Evolutionary conservation across 2,888 invertebrate genomes (phyloP).

Genomic region (Perizoma affinitatum): DNA sequence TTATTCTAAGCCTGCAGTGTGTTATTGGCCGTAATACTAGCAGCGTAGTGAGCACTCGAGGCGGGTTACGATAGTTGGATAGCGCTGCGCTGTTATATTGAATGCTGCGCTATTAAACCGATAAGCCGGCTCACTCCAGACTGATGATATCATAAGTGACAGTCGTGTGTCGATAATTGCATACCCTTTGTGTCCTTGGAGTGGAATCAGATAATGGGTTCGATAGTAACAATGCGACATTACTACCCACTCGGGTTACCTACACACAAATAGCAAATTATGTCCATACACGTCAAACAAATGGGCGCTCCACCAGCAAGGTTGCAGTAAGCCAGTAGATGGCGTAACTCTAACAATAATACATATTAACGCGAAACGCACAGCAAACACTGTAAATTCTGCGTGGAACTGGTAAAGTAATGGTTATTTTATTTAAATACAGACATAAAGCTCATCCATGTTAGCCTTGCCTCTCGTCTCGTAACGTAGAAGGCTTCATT

Average conservation of each 20-base stretch:
- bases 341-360: slow-evolving; percentile 57
- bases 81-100: slow-evolving; percentile 50
- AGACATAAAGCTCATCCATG: slow-evolving; percentile 41
- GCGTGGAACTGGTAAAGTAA: slow-evolving; percentile 38
- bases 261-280: slow-evolving; percentile 71
- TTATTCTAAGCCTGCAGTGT: slow-evolving; percentile 39
- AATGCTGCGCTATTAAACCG: slow-evolving; percentile 44
- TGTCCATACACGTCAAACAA: slow-evolving; percentile 70
- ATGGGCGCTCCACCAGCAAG: slow-evolving; percentile 66
- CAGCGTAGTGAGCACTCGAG: slow-evolving; percentile 33
- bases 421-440: slow-evolving; percentile 41
- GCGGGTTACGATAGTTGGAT: slow-evolving; percentile 47
- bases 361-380: slow-evolving; percentile 44
- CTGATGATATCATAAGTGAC: slow-evolving; percentile 57
- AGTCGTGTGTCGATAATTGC: slow-evolving; percentile 60
- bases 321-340: slow-evolving; percentile 61
- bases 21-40: slow-evolving; percentile 45
- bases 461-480: slow-evolving; percentile 38
- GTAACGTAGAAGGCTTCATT: slow-evolving; percentile 36
- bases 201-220: slow-evolving; percentile 59
- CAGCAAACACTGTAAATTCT: slow-evolving; percentile 38
- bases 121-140: slow-evolving; percentile 41
- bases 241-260: slow-evolving; percentile 68
- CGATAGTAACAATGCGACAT: slow-evolving; percentile 70
- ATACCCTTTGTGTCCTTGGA: slow-evolving; percentile 59